Evolutionary conservation across 2,113 vertebrate genomes (phyloP).

Genomic region (Gorsachius goisagi): DNA sequence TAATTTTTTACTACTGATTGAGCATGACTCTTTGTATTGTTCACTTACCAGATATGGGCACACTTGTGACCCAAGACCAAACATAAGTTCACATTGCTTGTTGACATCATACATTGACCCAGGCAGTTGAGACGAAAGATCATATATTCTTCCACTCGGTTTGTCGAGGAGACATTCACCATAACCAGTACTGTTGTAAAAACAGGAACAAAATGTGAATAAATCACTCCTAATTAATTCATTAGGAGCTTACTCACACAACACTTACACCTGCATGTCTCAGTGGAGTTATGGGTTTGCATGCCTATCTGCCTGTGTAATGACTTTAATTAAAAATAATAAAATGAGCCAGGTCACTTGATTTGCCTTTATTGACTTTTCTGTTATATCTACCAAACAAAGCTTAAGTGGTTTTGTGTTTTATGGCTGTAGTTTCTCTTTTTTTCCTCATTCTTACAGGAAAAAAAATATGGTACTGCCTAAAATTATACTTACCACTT

Average conservation of each 20-base stretch:
- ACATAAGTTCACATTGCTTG: conserved; percentile 94
- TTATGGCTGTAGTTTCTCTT: not conserved
- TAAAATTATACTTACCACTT: not conserved
- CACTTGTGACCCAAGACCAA: conserved; percentile 92
- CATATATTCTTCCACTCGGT: conserved; percentile 82
- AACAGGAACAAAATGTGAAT: conserved; percentile 1
- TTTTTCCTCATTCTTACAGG: not conserved
- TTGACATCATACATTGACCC: conserved; percentile 91
- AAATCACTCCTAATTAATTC: not conserved
- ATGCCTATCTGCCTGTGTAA: not conserved
- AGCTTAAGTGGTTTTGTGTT: not conserved
- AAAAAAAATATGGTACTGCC: not conserved
- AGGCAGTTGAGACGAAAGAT: conserved; percentile 86
- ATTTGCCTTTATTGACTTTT: not conserved
- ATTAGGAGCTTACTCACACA: not conserved
- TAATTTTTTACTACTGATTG: not conserved
- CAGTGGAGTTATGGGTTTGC: not conserved
- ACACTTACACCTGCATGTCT: not conserved
- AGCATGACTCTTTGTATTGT: not conserved
- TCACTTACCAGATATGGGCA: conserved; percentile 92
- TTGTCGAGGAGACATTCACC: conserved; percentile 96
- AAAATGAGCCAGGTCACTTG: not conserved
- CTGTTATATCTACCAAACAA: not conserved
- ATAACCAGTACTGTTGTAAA: conserved; percentile 85
- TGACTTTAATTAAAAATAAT: not conserved